Evolutionary conservation across 2,888 invertebrate genomes (phyloP).

Genomic region (Clepsis dumicolana): DNA sequence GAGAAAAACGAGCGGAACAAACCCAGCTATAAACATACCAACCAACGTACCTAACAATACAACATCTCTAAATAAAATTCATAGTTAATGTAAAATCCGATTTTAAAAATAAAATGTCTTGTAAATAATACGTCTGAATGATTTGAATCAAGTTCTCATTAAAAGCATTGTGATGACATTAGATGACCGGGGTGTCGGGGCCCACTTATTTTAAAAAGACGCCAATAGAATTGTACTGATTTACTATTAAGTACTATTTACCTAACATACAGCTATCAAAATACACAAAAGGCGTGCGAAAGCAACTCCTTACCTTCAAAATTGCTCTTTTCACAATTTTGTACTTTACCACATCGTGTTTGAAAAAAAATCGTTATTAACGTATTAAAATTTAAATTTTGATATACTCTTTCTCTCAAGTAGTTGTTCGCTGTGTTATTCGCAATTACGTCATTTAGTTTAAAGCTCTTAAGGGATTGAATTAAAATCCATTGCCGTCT

Average conservation of each 20-base stretch:
- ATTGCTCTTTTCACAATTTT: too few relatives aligned
- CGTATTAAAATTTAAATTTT: too few relatives aligned
- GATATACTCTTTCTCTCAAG: neutral
- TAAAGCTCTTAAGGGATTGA: slow-evolving; percentile 20
- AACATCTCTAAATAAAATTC: slow-evolving; percentile 21
- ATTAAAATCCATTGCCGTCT: slow-evolving; percentile 33
- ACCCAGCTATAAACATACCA: slow-evolving; percentile 58
- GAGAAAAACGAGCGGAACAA: slow-evolving; percentile 81
- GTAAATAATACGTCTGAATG: neutral
- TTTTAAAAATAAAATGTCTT: neutral
- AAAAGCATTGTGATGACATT: neutral
- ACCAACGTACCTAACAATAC: slow-evolving; percentile 52
- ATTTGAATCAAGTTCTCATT: neutral
- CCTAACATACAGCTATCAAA: too few relatives aligned
- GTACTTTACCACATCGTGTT: too few relatives aligned
- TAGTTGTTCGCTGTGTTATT: neutral
- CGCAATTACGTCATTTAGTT: slow-evolving; percentile 39
- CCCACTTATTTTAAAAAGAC: too few relatives aligned
- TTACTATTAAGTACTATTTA: too few relatives aligned
- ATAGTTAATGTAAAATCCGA: neutral
- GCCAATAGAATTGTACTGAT: too few relatives aligned
- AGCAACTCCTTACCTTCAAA: too few relatives aligned
- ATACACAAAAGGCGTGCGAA: too few relatives aligned
- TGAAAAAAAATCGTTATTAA: too few relatives aligned
- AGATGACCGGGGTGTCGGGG: too few relatives aligned